These are phyloP conservation scores for Petrophora chlorosata DNA, from an alignment of 2,888 invertebrate species.

Conservation along the genomic window DNA sequence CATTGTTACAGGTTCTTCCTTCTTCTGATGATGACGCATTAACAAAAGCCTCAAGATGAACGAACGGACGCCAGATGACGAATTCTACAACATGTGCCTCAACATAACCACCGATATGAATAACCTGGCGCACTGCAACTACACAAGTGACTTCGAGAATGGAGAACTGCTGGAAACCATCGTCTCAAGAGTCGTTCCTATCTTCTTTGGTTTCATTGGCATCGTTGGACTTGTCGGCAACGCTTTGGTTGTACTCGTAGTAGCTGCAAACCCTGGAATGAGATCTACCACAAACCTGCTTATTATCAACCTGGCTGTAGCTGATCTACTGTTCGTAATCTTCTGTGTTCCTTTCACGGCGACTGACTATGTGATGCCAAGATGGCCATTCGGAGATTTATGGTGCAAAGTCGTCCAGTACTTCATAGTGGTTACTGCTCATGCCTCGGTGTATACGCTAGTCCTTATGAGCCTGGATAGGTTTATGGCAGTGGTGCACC, in stretches of 20 bases:
- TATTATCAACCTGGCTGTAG: constrained; percentile 94
- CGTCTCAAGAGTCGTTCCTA: constrained; percentile 89
- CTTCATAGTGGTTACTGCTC: constrained; percentile 95
- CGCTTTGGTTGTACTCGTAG: constrained; percentile 93
- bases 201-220: constrained; percentile 93
- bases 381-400: constrained; percentile 95
- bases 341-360: constrained; percentile 98
- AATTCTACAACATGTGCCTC: constrained; percentile 72
- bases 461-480: constrained; percentile 97
- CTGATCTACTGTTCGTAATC: constrained; percentile 95
- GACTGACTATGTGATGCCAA: constrained; percentile 92
- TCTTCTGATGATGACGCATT: constrained; percentile 42
- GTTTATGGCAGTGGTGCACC: constrained; percentile 96
- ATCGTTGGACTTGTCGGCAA: constrained; percentile 95
- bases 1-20: constrained; percentile 26
- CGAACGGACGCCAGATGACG: constrained; percentile 73
- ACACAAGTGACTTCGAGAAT: constrained; percentile 72
- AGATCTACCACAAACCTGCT: constrained; percentile 96
- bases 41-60: constrained; percentile 56
- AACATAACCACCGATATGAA: constrained; percentile 69
- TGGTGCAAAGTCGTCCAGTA: constrained; percentile 97
- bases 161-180: constrained; percentile 85
- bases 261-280: constrained; percentile 95
- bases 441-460: constrained; percentile 96
- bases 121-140: constrained; percentile 64